Evolutionary conservation across 2,888 invertebrate genomes (phyloP), one percentile per base, ranked within the genome.

Genomic region (Poecilobothrus nobilitatus): DNA sequence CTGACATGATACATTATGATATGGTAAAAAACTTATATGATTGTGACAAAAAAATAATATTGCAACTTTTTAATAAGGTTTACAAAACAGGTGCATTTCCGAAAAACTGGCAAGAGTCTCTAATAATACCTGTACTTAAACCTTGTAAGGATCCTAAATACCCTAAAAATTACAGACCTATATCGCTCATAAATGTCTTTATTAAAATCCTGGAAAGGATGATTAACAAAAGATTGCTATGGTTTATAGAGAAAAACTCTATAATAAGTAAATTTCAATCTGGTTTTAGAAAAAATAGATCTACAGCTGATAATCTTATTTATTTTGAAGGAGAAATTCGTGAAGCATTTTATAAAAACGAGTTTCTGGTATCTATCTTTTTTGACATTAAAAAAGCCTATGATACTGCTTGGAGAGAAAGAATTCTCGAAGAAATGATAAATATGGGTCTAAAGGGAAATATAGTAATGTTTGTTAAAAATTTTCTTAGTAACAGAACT

Each of bases 191-290:
- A 8, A 66, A 68, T 63, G 61, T 65, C n/a, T 33, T 66, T 15
- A 64, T 65, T 37, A 68, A 68, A 61, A 34, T 62, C 27, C 61
- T 68, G 34, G 37, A 68, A 34, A 33, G 65, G 33, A 68, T 68
- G 15, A 62, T 66, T 21, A 66, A 66, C 15, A 66, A 68, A 68
- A 66, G 62, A 37, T 53, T 66, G 21, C 41, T 62, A n/a, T 66
- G 66, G 66, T 68, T 66, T 37, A 62, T 68, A 27, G 68, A 65
- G 53, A 53, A 62, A 18, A 65, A 68, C 22, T 53, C 12, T 34
- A 53, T 20, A 65, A 65, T 68, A 53, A 68, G 65, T 34, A 65
- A 20, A 12, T 65, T 61, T 65, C 65, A 68, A 65, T 65, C 65
- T 34, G 65, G 65, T 18, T 68, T 68, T 37, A 33, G 65, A 15